Conservation (phyloP, 2,797 vertebrate genomes). For the Macropus fuliginosus region DNA sequence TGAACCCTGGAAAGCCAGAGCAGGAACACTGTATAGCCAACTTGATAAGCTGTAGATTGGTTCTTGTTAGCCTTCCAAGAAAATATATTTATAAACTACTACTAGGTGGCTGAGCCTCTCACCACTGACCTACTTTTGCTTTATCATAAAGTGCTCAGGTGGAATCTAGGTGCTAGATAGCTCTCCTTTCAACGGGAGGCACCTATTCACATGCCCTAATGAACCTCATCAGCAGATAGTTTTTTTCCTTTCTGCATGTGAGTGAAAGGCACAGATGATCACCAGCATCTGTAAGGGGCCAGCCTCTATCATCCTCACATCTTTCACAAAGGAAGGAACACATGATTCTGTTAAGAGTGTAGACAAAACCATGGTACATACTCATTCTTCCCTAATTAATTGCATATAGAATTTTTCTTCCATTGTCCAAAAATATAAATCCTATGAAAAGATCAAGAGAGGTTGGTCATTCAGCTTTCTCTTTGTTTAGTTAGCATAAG, state of each 20-base stretch:
- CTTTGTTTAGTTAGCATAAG: not conserved
- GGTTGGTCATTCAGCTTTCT: fast-evolving
- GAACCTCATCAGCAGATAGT: not conserved
- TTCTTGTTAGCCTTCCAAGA: not conserved
- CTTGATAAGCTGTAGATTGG: not conserved
- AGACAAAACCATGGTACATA: not conserved
- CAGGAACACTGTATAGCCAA: not conserved
- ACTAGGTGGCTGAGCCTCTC: not conserved
- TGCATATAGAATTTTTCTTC: constrained; percentile 40
- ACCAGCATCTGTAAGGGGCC: constrained; percentile 20
- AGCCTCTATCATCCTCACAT: not conserved
- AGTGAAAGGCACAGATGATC: not conserved
- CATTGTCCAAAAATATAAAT: not conserved
- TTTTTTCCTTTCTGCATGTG: not conserved
- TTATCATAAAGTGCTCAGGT: not conserved
- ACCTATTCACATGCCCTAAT: not conserved
- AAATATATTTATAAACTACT: not conserved
- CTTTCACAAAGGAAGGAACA: not conserved
- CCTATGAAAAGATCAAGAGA: not conserved
- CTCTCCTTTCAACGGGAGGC: not conserved
- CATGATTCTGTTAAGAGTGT: not conserved
- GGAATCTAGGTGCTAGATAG: not conserved
- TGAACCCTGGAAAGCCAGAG: not conserved
- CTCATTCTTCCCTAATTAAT: not conserved
- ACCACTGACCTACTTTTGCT: not conserved